These are phyloP conservation scores for Hemibagrus guttatus DNA, from an alignment of 2,797 vertebrate species.

Conservation along the genomic window DNA sequence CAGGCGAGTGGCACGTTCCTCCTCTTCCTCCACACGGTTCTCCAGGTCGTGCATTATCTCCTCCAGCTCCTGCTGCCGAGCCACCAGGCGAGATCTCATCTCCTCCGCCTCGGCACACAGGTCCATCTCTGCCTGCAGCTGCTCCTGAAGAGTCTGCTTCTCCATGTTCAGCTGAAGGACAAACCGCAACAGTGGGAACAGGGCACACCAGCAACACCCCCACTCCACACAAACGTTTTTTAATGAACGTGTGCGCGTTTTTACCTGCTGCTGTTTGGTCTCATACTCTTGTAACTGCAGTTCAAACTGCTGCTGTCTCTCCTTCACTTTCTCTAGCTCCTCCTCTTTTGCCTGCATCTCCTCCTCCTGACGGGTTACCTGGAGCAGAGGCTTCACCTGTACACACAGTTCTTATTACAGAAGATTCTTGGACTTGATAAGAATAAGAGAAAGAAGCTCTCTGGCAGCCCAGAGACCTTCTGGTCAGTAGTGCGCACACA, in stretches of 20 bases:
- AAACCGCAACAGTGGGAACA: too few relatives aligned
- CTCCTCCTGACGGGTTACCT: conserved; percentile 86
- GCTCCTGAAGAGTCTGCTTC: conserved; percentile 88
- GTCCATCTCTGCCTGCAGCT: conserved; percentile 93
- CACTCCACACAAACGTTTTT: not conserved
- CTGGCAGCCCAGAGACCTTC: not conserved
- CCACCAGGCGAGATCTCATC: conserved; percentile 90
- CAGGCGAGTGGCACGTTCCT: conserved; percentile 75
- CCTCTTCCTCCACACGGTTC: conserved; percentile 93
- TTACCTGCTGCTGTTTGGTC: conserved; percentile 82
- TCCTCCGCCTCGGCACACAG: conserved; percentile 95
- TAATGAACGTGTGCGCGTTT: not conserved
- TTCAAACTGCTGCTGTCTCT: conserved; percentile 82
- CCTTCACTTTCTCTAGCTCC: conserved; percentile 84
- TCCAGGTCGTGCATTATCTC: conserved; percentile 95
- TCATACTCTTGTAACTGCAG: conserved; percentile 82
- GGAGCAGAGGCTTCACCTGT: conserved; percentile 86
- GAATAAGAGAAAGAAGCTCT: not conserved
- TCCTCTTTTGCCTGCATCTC: conserved; percentile 86
- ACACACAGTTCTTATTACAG: not conserved
- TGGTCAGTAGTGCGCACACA: conserved; percentile 71
- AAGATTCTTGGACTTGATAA: not conserved
- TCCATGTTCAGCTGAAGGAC: conserved; percentile 74
- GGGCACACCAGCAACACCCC: not conserved
- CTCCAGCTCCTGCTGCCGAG: conserved; percentile 92